Percentiles rank a stretch among this genome's conserved stretches.
These are phyloP conservation scores for Xyrauchen texanus DNA, from an alignment of 2,113 vertebrate genomes.

Conservation along the genomic window DNA sequence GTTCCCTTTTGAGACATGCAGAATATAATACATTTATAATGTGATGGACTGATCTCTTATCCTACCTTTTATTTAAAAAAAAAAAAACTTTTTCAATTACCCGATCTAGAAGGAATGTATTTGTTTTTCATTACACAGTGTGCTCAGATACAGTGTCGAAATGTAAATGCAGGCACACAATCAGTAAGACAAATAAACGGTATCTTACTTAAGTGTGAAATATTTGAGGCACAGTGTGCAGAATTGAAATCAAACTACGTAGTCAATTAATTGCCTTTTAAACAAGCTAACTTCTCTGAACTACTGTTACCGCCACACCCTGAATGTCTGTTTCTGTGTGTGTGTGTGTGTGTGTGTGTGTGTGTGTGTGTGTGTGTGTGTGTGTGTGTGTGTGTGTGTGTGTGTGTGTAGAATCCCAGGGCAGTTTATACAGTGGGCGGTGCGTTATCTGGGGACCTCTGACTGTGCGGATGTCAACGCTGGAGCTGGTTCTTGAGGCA, in stretches of 20 bases:
- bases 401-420: constrained; percentile 43
- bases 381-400: background rate
- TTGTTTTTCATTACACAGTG: no score
- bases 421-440: constrained; percentile 50
- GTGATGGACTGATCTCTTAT: no score
- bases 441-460: constrained; percentile 46
- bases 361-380: no score
- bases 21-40: background rate
- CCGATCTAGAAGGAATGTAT: no score
- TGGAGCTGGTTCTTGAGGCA: constrained; percentile 13
- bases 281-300: background rate
- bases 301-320: background rate
- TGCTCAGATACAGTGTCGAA: no score
- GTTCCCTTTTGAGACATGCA: background rate
- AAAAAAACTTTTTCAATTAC: no score
- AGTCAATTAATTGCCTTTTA: background rate
- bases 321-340: no score
- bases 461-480: background rate
- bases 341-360: no score
- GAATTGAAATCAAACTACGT: background rate
- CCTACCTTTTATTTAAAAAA: no score
- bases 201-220: no score
- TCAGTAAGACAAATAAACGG: no score
- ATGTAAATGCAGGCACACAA: no score
- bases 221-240: background rate